Evolutionary conservation across 2,113 vertebrate genomes (phyloP), one percentile per base, ranked within the genome.

Genomic region (Setophaga petechia): DNA sequence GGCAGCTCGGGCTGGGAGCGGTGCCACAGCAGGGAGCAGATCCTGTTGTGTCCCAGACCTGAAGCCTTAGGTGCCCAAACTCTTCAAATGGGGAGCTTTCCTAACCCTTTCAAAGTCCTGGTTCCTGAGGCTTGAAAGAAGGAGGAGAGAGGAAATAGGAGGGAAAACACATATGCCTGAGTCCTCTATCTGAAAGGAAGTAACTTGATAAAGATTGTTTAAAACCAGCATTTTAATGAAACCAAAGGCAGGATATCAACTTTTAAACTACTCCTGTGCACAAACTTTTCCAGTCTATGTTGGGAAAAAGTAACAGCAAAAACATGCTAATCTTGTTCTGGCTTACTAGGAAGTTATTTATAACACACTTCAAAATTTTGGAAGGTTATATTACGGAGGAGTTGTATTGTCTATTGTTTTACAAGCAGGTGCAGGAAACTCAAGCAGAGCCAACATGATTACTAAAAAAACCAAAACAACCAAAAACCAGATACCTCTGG

Each of bases 391-490:
- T 65, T 91, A 95, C 9, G 6, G 47, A 90, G 43, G 69, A 95
- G 86, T 77, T 85, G 84, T 68, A 97, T 95, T 97, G 95, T 97
- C 96, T 94, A 97, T 97, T 97, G 97, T 97, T 97, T 94, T 85
- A 95, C 43, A 89, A 43, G 89, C 97, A 97, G 97, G 94, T 97
- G 96, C 96, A 97, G 96, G 95, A 97, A 97, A 89, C 82, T 93
- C 93, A 93, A 90, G 66, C 18, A 72, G 67, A 94, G 94, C 84
- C 93, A 97, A 94, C 35, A 39, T 23, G 37, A 59, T 95, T 79
- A 94, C 66, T 90, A 21, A 87, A 84, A 93, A 31, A 13, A 14
- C 19, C 30, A 39, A 61, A 49, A 10, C 33, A 59, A 58, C 46
- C 62, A 63, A 75, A 52, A 71, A 5, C 37, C 51, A 69, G 65